Evolutionary conservation across 1,140 invertebrate species (phyloP), one percentile per base, ranked within the genome.

Genomic region (Drosophila nasuta): DNA sequence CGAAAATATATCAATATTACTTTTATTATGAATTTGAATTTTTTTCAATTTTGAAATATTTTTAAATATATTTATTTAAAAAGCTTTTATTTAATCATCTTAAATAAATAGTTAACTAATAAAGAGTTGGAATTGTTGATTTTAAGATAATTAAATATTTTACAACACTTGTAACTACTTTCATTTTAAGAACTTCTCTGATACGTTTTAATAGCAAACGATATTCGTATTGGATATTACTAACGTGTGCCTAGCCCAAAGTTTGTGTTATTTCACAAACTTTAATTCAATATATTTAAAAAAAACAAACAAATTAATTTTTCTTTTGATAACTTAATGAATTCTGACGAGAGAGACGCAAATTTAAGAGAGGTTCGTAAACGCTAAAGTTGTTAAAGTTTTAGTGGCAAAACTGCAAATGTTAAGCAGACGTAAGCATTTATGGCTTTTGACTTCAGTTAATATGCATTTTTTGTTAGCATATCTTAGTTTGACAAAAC

Each of bases 161-260:
- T 56, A 1, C 52, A 56, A 56, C 52, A 56, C 52, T 56, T 11
- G 1, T 2, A 1, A 1, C 5, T 17, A 56, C 52, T 56, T 56
- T 56, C 43, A 17, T 62, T 62, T 48, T 33, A 35, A 25, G 28
- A 20, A 49, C 52, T 72, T 56, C 54, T 45, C 28, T 13, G 25
- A 67, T 7, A 3, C 2, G 11, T 66, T 52, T 59, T 54, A n/a
- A 33, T 11, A 7, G 8, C 5, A 45, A 52, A 59, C 1, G 8
- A 25, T 20, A 51, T 59, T 58, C 28, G 70, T 58, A 67, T 52
- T 67, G 45, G 11, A 54, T 45, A 73, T 73, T 73, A 67, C 62
- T 54, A 35, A 35, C 11, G 17, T 45, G 17, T 60, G 20, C 46
- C 7, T 51, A 67, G 46, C n/a, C 49, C 25, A n/a, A 33, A 59